phyloP scores from a whole-genome alignment of 2,113 vertebrate species.

The Xiphorhynchus elegans region DNA sequence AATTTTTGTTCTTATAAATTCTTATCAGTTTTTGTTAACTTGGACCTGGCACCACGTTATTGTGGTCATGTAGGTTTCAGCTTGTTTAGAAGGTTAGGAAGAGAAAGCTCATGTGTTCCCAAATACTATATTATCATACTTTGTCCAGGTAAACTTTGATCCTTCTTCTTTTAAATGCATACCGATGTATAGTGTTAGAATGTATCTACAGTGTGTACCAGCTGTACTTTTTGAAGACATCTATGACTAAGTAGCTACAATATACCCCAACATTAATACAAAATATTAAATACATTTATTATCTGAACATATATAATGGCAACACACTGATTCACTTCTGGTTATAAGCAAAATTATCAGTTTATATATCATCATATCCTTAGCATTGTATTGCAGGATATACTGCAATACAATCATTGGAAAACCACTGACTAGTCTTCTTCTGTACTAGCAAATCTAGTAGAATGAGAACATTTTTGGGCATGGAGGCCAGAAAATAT shows the following conservation, averaged over 20 bases:
- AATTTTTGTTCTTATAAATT: neutral
- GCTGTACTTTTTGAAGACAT: neutral
- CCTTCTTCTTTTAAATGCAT: neutral
- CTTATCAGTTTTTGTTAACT: neutral
- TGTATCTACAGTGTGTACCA: neutral
- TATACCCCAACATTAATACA: neutral
- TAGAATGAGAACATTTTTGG: neutral
- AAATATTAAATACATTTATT: neutral
- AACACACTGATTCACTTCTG: neutral
- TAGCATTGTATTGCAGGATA: neutral
- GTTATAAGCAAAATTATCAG: neutral
- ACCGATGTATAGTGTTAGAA: neutral
- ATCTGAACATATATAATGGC: neutral
- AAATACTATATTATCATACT: neutral
- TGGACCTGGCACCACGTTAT: rapidly evolving
- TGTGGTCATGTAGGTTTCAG: neutral
- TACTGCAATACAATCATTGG: neutral
- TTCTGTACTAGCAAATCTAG: neutral
- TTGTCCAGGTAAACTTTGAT: rapidly evolving
- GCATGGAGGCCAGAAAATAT: neutral
- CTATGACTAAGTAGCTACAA: neutral
- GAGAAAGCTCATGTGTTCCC: neutral
- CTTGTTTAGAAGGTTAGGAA: neutral
- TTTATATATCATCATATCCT: neutral
- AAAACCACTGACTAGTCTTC: neutral